Conservation (phyloP, 2,797 vertebrate genomes). For the Halcyon badia region DNA sequence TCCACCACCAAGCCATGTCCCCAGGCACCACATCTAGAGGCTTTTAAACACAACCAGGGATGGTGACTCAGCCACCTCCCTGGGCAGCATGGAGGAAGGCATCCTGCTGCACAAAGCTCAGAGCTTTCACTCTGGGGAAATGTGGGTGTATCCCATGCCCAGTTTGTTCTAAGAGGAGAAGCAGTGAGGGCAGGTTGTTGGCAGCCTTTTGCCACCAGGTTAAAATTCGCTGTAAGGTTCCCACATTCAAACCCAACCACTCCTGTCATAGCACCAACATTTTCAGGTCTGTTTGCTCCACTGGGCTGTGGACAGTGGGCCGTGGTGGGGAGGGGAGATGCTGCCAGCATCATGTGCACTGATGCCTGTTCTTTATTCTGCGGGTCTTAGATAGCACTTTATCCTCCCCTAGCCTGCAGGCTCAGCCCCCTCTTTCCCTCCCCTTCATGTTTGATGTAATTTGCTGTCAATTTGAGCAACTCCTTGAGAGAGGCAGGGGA, state of each 20-base stretch:
- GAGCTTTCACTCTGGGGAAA: neutral
- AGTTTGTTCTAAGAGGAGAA: neutral
- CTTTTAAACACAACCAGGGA: no score
- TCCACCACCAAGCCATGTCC: no score
- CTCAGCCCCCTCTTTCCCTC: neutral
- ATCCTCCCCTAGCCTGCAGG: neutral
- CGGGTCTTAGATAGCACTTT: neutral
- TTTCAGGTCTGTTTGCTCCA: neutral
- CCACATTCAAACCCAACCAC: accelerated
- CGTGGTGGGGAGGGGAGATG: neutral
- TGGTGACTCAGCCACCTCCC: no score
- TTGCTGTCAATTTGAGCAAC: neutral
- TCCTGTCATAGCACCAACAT: neutral
- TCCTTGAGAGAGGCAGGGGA: neutral
- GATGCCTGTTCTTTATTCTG: neutral
- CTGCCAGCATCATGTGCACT: neutral
- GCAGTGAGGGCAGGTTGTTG: neutral
- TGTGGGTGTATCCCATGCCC: neutral
- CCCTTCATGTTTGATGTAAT: accelerated
- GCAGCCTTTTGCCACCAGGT: neutral
- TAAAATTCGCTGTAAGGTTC: neutral
- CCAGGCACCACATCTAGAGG: no score
- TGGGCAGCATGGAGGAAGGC: no score
- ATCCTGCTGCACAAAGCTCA: neutral
- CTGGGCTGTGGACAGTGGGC: neutral